Evolutionary conservation across 2,888 invertebrate genomes (phyloP).

Genomic region (Eupelmus urozonus): DNA sequence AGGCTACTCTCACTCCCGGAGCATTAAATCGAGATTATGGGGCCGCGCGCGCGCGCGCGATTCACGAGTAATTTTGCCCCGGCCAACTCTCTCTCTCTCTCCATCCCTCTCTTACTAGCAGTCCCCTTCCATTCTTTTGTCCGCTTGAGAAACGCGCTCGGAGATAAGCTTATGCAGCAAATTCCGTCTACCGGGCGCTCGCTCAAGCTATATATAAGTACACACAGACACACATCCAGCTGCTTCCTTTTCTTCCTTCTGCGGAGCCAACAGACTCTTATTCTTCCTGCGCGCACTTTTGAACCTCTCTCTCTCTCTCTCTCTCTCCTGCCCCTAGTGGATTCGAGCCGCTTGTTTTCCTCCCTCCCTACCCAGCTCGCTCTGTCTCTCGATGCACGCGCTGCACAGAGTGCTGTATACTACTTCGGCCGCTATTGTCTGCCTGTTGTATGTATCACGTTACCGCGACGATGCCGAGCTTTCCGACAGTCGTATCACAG

Average conservation of each 20-base stretch:
- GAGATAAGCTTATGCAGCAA: conserved; percentile 38
- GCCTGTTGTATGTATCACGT: too few relatives aligned
- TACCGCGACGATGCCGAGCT: too few relatives aligned
- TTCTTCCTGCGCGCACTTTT: not conserved
- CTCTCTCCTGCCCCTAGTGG: not conserved
- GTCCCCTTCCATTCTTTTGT: conserved; percentile 24
- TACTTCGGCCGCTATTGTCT: too few relatives aligned
- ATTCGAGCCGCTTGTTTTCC: too few relatives aligned
- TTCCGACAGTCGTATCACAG: too few relatives aligned
- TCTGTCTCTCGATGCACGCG: not conserved
- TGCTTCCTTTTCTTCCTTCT: not conserved
- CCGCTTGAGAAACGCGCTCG: not conserved
- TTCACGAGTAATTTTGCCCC: conserved; percentile 36
- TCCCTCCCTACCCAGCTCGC: not conserved
- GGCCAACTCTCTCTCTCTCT: conserved; percentile 26
- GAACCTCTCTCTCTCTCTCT: not conserved
- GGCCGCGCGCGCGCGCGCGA: not conserved
- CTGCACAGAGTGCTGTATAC: too few relatives aligned
- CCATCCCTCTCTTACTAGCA: not conserved
- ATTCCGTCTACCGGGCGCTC: not conserved
- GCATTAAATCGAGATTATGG: conserved; percentile 56
- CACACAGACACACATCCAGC: not conserved
- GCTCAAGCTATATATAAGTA: not conserved
- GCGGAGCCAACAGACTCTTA: not conserved
- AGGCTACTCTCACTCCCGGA: not conserved